Percentiles rank a stretch among this genome's conserved stretches.
Conservation (phyloP, 2,888 invertebrate species). For the Pinctada fucata region DNA sequence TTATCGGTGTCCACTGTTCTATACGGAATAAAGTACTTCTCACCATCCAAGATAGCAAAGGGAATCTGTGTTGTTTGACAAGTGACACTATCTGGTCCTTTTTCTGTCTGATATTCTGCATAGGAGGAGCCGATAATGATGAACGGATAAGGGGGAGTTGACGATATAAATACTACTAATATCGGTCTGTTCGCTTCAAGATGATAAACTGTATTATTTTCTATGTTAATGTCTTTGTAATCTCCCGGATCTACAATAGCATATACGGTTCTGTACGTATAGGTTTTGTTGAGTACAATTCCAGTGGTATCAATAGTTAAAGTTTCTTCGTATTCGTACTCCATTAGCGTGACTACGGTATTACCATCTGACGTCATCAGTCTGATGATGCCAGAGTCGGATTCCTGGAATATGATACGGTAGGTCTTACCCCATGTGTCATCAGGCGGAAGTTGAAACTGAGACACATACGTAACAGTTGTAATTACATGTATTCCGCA, state of each 20-base stretch:
- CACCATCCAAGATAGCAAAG: neutral
- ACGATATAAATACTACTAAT: neutral
- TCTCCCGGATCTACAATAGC: neutral
- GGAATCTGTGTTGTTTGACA: neutral
- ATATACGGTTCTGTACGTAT: neutral
- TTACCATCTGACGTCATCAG: neutral
- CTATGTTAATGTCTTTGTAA: neutral
- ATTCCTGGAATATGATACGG: neutral
- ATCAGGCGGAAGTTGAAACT: neutral
- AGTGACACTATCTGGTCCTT: neutral
- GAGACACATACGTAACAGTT: neutral
- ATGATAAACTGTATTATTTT: neutral
- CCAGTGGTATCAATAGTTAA: neutral
- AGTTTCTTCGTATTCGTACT: neutral
- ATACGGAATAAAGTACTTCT: neutral
- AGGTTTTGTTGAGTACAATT: neutral
- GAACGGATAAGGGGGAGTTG: neutral
- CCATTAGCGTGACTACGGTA: neutral
- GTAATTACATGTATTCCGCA: neutral
- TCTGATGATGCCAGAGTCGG: neutral
- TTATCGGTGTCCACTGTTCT: neutral
- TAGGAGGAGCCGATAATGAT: neutral
- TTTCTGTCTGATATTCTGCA: neutral
- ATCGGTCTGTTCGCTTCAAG: neutral
- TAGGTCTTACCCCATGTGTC: neutral